Evolutionary conservation across 2,113 vertebrate species (phyloP), one percentile per base, ranked within the genome.

Genomic region (Scatophagus argus): DNA sequence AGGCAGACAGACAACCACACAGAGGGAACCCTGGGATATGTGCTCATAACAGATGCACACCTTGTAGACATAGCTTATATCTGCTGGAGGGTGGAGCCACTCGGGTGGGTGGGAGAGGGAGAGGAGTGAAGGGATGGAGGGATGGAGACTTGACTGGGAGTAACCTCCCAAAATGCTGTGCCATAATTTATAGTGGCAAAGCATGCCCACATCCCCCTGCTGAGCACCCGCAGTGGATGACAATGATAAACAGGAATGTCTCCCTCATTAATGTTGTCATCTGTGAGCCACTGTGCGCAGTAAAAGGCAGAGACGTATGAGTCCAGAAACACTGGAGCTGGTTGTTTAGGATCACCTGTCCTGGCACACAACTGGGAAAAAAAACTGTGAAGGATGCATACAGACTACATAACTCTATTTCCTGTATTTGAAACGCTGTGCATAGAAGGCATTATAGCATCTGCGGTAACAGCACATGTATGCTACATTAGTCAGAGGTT

Each of bases 61-160:
- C 89, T 91, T 89, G 72, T 80, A 79, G 80, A 85, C 85, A 58
- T 70, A 71, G 81, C 82, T 90, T 92, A 91, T 93, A 93, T 92
- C 86, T 88, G 72, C 80, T 90, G 70, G 76, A 82, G 88, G 92
- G 91, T 69, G 92, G 91, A 89, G 92, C 82, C 86, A 84, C 58
- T 32, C 0, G 23, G 65, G 80, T 83, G 81, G 86, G 91, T 71
- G 80, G 81, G 83, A 41, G 55, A 64, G 25, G 66, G 21, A 19
- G 27, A 55, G 44, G 31, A 62, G 43, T 11, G 43, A 55, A 56
- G 69, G 6, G n/a, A 66, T 51, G 47, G 78, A 82, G 72, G 52
- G 17, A 59, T 70, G 65, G 69, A 16, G 73, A 78, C 65, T 64
- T 47, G 60, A 79, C 31, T 36, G 23, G 77, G 54, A 76, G 72